Conservation (phyloP, 1,140 invertebrate species). For the Drosophila repleta region DNA sequence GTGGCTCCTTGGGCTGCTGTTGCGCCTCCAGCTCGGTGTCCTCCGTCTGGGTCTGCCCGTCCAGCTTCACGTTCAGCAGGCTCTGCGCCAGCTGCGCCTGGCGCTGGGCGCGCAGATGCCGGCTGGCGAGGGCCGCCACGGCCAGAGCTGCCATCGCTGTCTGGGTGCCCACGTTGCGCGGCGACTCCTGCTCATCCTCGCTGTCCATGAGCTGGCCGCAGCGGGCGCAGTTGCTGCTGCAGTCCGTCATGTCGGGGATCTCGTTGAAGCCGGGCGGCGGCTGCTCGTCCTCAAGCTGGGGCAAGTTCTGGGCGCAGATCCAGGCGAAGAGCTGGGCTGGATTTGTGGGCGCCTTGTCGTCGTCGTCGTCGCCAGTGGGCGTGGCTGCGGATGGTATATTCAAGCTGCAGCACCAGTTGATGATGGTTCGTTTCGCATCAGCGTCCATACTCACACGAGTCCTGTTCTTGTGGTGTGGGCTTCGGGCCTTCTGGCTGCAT, state of each 20-base stretch:
- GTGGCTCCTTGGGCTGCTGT: too few species aligned
- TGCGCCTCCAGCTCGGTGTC: not conserved
- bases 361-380: not conserved
- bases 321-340: conserved; percentile 18
- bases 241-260: not conserved
- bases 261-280: conserved; percentile 36
- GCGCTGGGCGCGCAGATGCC: not conserved
- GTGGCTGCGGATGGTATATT: not conserved
- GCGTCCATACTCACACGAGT: not conserved
- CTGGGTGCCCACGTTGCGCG: conserved; percentile 19
- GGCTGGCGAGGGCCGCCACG: not conserved
- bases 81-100: not conserved
- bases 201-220: conserved; percentile 10
- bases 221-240: not conserved
- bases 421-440: too few species aligned
- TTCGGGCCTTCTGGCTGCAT: conserved; percentile 2
- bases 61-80: too few species aligned
- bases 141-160: not conserved
- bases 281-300: conserved; percentile 30
- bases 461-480: not conserved
- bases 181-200: not conserved
- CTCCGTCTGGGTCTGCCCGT: not conserved
- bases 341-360: not conserved
- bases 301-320: conserved; percentile 5
- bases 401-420: not conserved